A percentile compares a stretch with the other conserved stretches of the same genome.
These are phyloP conservation scores for Machimus rusticus DNA, from an alignment of 2,888 invertebrate genomes.

Conservation along the genomic window DNA sequence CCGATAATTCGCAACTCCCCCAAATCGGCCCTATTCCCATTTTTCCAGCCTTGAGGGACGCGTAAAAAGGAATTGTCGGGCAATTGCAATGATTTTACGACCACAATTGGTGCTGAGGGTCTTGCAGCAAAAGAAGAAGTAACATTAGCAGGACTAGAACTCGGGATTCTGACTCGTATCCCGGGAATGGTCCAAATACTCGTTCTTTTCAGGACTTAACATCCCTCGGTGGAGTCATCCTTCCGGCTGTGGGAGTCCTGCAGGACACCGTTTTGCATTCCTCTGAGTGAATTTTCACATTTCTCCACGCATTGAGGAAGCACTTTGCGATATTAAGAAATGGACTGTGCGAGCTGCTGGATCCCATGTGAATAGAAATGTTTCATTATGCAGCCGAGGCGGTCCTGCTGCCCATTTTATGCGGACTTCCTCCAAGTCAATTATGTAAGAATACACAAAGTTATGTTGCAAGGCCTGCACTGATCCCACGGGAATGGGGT, in stretches of 20 bases:
- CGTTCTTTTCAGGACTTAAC: not conserved
- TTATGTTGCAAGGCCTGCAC: not conserved
- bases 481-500: not conserved
- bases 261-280: not conserved
- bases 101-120: not conserved
- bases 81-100: not conserved
- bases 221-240: not conserved
- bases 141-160: not conserved
- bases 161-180: not conserved
- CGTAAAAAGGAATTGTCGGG: not conserved
- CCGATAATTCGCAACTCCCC: not conserved
- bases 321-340: constrained; percentile 46
- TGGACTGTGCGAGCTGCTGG: not conserved
- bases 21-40: not conserved
- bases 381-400: constrained; percentile 2
- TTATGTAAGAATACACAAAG: constrained; percentile 7
- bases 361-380: constrained; percentile 27
- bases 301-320: constrained; percentile 45
- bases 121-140: not conserved
- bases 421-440: not conserved
- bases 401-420: not conserved
- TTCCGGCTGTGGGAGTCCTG: not conserved
- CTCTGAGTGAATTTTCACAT: constrained; percentile 42
- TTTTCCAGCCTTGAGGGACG: not conserved
- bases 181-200: not conserved